Evolutionary conservation across 2,888 invertebrate species (phyloP), one percentile per base, ranked within the genome.

Genomic region (Dicyrtoma fusca): DNA sequence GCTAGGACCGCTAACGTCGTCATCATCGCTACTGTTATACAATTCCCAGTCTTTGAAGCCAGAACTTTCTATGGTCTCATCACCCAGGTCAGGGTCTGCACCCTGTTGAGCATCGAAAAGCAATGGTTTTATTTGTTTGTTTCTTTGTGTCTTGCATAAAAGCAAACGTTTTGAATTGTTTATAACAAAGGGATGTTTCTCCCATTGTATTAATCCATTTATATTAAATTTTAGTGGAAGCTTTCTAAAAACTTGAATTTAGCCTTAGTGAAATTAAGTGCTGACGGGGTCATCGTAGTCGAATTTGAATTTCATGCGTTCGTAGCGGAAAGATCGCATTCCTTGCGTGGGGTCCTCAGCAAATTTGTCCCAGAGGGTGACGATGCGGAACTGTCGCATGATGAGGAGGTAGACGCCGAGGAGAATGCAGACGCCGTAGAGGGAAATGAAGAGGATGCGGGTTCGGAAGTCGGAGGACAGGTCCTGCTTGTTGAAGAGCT

Each of bases 291-390:
- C 64, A n/a, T 64, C 19, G 23, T 45, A 47, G 25, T 64, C 64
- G 17, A 64, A 64, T 44, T 45, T 45, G 21, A 44, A 64, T n/a
- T 23, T 17, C 64, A 64, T 64, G 1, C 64, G 19, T 19, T 64
- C 64, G 21, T 64, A 64, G 1, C 64, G 64, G 23, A 47, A 64
- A 23, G 64, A 64, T 44, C 64, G 4, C 64, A 64, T 64, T 1
- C 64, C 64, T 21, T 64, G 64, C 5, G 64, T 64, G 23, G 64
- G 64, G 21, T 64, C 64, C 23, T 47, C 14, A 14, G 47, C 45
- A 49, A 17, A 64, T 23, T 44, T 64, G n/a, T 64, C 64, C 44
- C 45, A 64, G 1, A 64, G 44, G 4, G 64, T 64, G 5, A 21
- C 14, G 8, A 44, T 3, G 6, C 64, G 45, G 23, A 64, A 64